Evolutionary conservation across 2,888 invertebrate species (phyloP).

Genomic region (Sphinx pinastri): DNA sequence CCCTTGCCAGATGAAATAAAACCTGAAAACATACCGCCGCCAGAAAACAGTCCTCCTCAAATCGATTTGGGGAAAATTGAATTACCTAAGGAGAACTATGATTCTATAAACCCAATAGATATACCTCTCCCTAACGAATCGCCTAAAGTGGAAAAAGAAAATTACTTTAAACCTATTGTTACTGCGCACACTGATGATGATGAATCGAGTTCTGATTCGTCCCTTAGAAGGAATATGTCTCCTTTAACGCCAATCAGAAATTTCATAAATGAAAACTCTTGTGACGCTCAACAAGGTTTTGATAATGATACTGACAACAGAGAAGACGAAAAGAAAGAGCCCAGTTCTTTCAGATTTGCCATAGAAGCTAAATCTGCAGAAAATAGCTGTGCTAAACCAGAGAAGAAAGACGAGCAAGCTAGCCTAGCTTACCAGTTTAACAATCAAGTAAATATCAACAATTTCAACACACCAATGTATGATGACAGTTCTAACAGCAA

Average conservation of each 20-base stretch:
- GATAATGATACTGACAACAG: conserved; percentile 65
- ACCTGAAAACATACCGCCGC: conserved; percentile 54
- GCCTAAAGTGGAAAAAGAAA: conserved; percentile 52
- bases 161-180: conserved; percentile 62
- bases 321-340: conserved; percentile 62
- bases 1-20: conserved; percentile 71
- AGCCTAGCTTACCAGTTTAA: conserved; percentile 68
- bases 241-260: conserved; percentile 77
- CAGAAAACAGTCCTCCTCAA: conserved; percentile 77
- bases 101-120: conserved; percentile 46
- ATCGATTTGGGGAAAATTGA: conserved; percentile 66
- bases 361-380: conserved; percentile 69
- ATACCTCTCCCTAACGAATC: conserved; percentile 67
- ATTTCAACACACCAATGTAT: conserved; percentile 68
- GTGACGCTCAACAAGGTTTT: conserved; percentile 77
- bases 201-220: conserved; percentile 74
- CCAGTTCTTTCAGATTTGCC: conserved; percentile 70
- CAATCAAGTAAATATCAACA: conserved; percentile 71
- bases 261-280: conserved; percentile 77
- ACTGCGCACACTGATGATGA: conserved; percentile 63
- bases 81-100: conserved; percentile 56
- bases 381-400: conserved; percentile 51
- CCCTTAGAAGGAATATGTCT: conserved; percentile 75
- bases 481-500: conserved; percentile 79
- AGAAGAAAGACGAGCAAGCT: conserved; percentile 63